Base-by-base conservation (phyloP, 1,140 invertebrate species). In the Helicoverpa armigera region DNA sequence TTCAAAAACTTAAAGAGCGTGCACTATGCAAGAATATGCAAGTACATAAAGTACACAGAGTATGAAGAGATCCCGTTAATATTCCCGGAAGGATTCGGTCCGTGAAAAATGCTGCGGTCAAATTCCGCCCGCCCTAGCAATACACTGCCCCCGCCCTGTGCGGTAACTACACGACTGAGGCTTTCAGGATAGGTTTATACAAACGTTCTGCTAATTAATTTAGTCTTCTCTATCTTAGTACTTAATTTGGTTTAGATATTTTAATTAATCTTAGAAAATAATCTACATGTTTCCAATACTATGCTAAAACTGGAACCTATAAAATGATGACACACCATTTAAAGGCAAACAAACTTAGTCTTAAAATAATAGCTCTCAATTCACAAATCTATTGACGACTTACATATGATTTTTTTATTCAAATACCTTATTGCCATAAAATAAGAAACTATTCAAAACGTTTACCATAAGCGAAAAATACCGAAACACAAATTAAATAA, bases 101-200 rank as follows among this genome's bases (percentile, higher is more conserved):
- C 75, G 61, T 67, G 75, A 77, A 77, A 77, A 77, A 77, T 77
- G 75, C 75, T 65, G 53, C 75, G 75, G 75, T 77, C 75, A 77
- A 61, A 77, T 67, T 67, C 75, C 61, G 75, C 61, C 61, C 50
- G 50, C 61, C 61, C 61, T 16, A 51, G 58, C 75, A 61, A 67
- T 77, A 67, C 51, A 54, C 23, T 48, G 43, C 73, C 43, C 14
- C 54, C 29, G 53, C 54, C n/a, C 14, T 58, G 10, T 43, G 35
- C 16, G 54, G 7, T 73, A 4, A 73, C 70, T 43, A 18, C 11
- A 29, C 5, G 0, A 12, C 14, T 11, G 2, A 51, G 50, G 2
- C 16, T 69, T 7, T 29, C 7, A 13, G 23, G 69, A 70, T 14
- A 70, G 29, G 53, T 14, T 29, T 29, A 70, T 61, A 70, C 18